Percentiles rank a stretch among this genome's conserved stretches.
These are phyloP conservation scores for Tinea trinotella DNA, from an alignment of 2,888 invertebrate genomes.

Conservation along the genomic window DNA sequence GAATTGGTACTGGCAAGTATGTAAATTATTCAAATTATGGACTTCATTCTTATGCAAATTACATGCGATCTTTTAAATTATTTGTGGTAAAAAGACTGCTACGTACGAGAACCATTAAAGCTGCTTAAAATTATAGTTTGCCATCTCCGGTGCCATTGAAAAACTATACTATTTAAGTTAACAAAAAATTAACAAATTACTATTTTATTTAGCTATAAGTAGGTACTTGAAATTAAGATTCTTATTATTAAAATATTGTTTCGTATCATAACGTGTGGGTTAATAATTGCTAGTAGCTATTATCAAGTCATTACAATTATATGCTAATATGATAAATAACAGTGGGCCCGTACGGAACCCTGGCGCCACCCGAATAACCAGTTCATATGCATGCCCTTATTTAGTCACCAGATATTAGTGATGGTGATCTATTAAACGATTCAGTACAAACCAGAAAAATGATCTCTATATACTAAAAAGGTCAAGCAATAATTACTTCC, in stretches of 20 bases:
- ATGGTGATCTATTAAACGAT: conserved; percentile 39
- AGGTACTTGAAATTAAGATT: neutral
- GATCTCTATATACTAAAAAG: conserved; percentile 21
- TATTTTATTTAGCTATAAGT: neutral
- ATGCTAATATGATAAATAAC: conserved; percentile 44
- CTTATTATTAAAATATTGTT: neutral
- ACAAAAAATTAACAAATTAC: conserved; percentile 17
- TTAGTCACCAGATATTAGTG: conserved; percentile 34
- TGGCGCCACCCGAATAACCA: conserved; percentile 34
- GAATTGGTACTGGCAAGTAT: neutral
- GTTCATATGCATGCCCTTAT: conserved; percentile 32
- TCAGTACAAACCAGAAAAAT: conserved; percentile 36
- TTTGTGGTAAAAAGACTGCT: neutral
- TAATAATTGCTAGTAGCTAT: conserved; percentile 19
- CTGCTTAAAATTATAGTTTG: neutral
- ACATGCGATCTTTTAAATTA: conserved; percentile 7
- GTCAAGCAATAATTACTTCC: conserved; percentile 7
- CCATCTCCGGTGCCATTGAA: conserved; percentile 6
- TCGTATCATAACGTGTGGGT: conserved; percentile 20
- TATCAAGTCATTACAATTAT: conserved; percentile 33
- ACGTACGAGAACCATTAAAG: neutral
- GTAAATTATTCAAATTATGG: conserved; percentile 3
- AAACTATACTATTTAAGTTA: conserved; percentile 17
- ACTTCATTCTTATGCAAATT: conserved; percentile 9
- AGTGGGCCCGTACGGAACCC: conserved; percentile 33